A percentile compares a stretch with the other conserved stretches of the same genome.
Evolutionary conservation across 2,797 vertebrate genomes (phyloP).

Genomic region (Xenops minutus): DNA sequence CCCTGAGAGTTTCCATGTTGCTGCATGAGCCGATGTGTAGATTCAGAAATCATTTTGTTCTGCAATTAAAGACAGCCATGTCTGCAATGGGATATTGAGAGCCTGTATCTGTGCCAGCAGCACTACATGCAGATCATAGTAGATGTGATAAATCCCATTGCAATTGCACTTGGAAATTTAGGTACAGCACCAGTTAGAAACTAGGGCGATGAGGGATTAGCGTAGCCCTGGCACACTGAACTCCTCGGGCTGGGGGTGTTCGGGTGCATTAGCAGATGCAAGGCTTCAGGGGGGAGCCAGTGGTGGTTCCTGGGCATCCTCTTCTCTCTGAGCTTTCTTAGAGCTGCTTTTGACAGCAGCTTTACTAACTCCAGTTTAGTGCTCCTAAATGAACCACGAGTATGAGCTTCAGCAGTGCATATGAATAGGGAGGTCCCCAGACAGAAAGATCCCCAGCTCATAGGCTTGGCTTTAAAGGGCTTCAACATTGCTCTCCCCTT

Average conservation of each 20-base stretch:
- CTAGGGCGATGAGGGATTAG: conserved; percentile 55
- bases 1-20: background rate
- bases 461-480: conserved; percentile 11
- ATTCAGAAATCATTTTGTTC: conserved; percentile 22
- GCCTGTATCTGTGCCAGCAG: conserved; percentile 24
- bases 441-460: background rate
- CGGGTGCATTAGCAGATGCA: conserved; percentile 9
- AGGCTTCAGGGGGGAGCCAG: background rate
- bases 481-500: background rate
- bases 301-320: background rate
- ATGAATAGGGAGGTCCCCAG: background rate
- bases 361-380: background rate
- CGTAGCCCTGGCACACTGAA: conserved; percentile 15
- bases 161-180: conserved; percentile 61
- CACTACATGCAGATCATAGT: conserved; percentile 1
- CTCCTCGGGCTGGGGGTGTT: background rate
- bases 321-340: background rate
- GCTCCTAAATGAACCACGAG: background rate
- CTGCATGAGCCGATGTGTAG: background rate
- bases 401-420: background rate
- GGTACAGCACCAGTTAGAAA: conserved; percentile 48
- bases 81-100: background rate
- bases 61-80: background rate
- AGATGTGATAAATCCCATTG: conserved; percentile 43
- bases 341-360: background rate